A percentile compares a stretch with the other conserved stretches of the same genome.
Conservation (phyloP, 92 coral and sea anemone genomes). For the Epizoanthus scotinus region DNA sequence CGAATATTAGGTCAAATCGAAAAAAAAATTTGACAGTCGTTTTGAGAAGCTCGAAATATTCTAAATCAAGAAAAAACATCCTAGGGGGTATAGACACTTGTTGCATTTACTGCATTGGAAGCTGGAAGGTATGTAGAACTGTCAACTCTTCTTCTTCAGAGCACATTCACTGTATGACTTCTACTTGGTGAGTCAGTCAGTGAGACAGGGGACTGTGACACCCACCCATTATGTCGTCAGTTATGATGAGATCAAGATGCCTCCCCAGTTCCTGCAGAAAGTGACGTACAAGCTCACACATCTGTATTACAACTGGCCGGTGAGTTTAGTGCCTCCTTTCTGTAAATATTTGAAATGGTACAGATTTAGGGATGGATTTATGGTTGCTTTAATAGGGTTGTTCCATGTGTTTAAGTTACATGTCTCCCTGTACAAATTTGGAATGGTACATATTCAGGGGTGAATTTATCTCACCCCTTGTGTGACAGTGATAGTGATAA, state of each 20-base stretch:
- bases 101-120: not conserved
- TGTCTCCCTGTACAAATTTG: too few species aligned
- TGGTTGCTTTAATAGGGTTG: too few species aligned
- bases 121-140: not conserved
- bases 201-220: slow-evolving; percentile 8
- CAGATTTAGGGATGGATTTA: too few species aligned
- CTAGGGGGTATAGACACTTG: too few species aligned
- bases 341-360: not conserved
- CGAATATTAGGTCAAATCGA: too few species aligned
- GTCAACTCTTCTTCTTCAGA: not conserved
- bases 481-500: too few species aligned
- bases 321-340: not conserved
- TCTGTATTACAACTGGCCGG: slow-evolving; percentile 19
- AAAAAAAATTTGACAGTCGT: too few species aligned
- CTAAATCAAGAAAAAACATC: too few species aligned
- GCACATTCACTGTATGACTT: slow-evolving; percentile 11
- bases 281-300: slow-evolving; percentile 9
- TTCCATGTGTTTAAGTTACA: too few species aligned
- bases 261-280: not conserved
- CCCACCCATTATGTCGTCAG: slow-evolving; percentile 21
- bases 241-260: slow-evolving; percentile 18
- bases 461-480: too few species aligned
- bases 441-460: too few species aligned
- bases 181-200: slow-evolving; percentile 19
- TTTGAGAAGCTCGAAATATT: too few species aligned